Evolutionary conservation across 2,888 invertebrate species (phyloP).

Genomic region (Nomada hirtipes): DNA sequence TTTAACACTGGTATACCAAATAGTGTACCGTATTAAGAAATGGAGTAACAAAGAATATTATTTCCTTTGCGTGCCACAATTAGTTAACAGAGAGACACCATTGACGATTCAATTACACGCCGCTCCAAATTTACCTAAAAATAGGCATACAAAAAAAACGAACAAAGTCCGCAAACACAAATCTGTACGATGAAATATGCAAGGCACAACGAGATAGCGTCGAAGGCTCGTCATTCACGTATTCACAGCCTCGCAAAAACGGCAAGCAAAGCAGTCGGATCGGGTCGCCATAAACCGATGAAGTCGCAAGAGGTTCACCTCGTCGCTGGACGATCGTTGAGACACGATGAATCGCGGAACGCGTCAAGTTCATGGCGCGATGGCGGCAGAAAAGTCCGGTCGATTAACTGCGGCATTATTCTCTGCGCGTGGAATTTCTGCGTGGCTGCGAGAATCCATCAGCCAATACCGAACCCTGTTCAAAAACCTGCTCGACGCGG

Average conservation of each 20-base stretch:
- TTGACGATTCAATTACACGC: no score
- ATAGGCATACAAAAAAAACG: no score
- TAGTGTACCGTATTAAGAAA: no score
- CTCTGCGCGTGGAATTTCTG: not conserved
- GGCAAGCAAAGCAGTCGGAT: not conserved
- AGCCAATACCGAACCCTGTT: conserved; percentile 24
- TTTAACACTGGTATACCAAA: no score
- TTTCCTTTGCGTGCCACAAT: no score
- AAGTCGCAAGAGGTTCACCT: conserved; percentile 1
- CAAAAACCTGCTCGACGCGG: conserved; percentile 42
- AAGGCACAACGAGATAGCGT: not conserved
- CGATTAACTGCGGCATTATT: not conserved
- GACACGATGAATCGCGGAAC: not conserved
- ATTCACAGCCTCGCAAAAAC: not conserved
- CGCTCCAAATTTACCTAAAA: no score
- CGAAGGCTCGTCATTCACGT: not conserved
- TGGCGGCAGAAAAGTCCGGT: not conserved
- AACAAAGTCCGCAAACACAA: no score
- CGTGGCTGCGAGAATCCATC: conserved; percentile 30
- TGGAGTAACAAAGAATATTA: no score
- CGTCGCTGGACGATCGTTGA: not conserved
- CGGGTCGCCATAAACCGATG: conserved; percentile 10
- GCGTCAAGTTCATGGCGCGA: not conserved
- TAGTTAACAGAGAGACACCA: no score
- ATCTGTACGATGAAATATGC: not conserved